Base-by-base conservation (phyloP, 1,140 invertebrate species). In the Drosophila quadrilineata region DNA sequence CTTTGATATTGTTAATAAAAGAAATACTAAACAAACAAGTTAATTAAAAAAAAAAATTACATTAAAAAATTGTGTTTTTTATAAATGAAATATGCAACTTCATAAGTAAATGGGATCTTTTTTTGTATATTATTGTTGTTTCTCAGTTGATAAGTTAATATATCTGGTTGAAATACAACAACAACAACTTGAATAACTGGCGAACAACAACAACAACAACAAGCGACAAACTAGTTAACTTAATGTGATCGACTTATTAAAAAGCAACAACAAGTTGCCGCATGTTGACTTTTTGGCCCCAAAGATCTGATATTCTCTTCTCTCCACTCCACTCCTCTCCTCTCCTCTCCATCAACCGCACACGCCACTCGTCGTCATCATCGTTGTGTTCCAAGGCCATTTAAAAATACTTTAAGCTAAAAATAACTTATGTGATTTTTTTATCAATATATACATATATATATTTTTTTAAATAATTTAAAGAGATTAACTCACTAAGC, bases 391-490 rank as follows among this genome's bases (percentile, higher is more conserved):
- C 66, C 82, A 87, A 87, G 82, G 82, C 63, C 82, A 87, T 84
- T 87, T 87, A 87, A 84, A 87, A 87, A 87, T 87, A 87, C 57
- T 58, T 46, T 29, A 22, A 60, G 66, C 82, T 87, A 87, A 87
- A 87, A 87, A 87, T 87, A 87, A 57, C 50, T 31, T 41, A n/a
- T n/a, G n/a, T n/a, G n/a, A n/a, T 49, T 64, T 38, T 54, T 36
- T 41, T 24, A 26, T 53, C 36, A 64, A 21, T 53, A 33, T 6
- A 45, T 14, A 22, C 16, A 22, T 8, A 43, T 24, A 26, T 14
- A 57, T 48, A 53, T 28, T 54, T 24, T 35, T 17, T 48, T 24
- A 60, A 60, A 41, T 43, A 54, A 54, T n/a, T 22, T 36, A 16
- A 31, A 31, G 38, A 16, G 26, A 54, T 54, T 41, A 31, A 70